Evolutionary conservation across 2,888 invertebrate species (phyloP), one percentile per base, ranked within the genome.

Genomic region (Mesorhabditis belari): DNA sequence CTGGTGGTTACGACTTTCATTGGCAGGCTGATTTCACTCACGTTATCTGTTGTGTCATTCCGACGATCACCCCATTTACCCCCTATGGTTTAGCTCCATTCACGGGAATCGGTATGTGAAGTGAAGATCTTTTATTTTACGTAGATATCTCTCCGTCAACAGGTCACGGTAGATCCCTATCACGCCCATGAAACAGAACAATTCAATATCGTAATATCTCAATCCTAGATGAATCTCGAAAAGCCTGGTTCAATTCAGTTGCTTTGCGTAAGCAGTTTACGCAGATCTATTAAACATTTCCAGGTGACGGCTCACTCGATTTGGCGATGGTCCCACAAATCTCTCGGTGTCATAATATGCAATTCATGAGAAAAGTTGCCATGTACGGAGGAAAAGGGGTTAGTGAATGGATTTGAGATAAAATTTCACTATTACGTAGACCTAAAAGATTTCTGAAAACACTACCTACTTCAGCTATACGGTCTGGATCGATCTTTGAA

Each of bases 41-140:
- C 62, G 72, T 76, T 21, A 78, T 78, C 53, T 76, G 77, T 59
- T 76, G 77, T 58, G 79, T 79, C 17, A 78, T 80, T 55, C 79
- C 77, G 12, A 69, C 70, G 52, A 51, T 72, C 21, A 72, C 75
- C 5, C 79, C 79, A 9, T 79, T 79, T 60, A 78, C 79, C 3
- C 79, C 79, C 12, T 67, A 78, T 29, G 79, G 79, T 21, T 58
- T 80, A 51, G 73, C 73, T 3, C 75, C 73, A 12, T 73, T 73
- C 58, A 73, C 73, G 2, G 70, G 67, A 29, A 19, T 5, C 5
- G 25, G 57, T 44, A 35, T 25, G 6, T 25, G 55, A 27, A 21
- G n/a, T n/a, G n/a, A n/a, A n/a, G 3, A 9, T 4, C 1, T 27
- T 3, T 25, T 5, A 21, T n/a, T 35, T 21, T 56, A n/a, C n/a